phyloP scores from a whole-genome alignment of 2,888 invertebrate genomes.

The Agrotis ipsilon region DNA sequence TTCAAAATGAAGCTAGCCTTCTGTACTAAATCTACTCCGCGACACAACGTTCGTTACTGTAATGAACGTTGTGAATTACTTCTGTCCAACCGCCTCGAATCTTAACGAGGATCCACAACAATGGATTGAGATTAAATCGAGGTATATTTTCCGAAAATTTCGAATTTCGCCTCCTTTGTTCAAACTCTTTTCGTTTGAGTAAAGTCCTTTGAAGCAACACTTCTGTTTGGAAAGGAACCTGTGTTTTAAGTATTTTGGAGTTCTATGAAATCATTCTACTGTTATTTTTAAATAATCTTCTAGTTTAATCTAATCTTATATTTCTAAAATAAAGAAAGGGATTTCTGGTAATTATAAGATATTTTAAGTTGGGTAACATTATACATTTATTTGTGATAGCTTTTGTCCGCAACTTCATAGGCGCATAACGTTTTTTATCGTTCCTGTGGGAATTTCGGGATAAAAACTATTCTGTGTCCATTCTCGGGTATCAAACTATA shows the following conservation, averaged over 20 bases:
- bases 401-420: too few species aligned
- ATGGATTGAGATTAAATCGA: slow-evolving; percentile 56
- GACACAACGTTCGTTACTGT: slow-evolving; percentile 58
- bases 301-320: neutral
- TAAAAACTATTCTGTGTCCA: too few species aligned
- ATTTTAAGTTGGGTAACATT: too few species aligned
- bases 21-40: neutral
- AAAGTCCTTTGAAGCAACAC: slow-evolving; percentile 37
- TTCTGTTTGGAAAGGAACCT: slow-evolving; percentile 32
- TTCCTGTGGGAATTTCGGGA: too few species aligned
- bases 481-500: too few species aligned
- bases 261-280: neutral
- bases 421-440: too few species aligned
- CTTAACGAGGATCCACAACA: slow-evolving; percentile 63
- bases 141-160: slow-evolving; percentile 49
- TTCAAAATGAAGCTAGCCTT: neutral
- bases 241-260: slow-evolving; percentile 12
- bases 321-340: neutral
- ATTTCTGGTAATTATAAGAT: too few species aligned
- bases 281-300: neutral
- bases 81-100: slow-evolving; percentile 61
- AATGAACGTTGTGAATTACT: slow-evolving; percentile 62
- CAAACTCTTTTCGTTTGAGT: slow-evolving; percentile 46
- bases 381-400: too few species aligned
- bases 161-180: slow-evolving; percentile 49